Evolutionary conservation across 2,888 invertebrate species (phyloP).

Genomic region (Myopa tessellatipennis): DNA sequence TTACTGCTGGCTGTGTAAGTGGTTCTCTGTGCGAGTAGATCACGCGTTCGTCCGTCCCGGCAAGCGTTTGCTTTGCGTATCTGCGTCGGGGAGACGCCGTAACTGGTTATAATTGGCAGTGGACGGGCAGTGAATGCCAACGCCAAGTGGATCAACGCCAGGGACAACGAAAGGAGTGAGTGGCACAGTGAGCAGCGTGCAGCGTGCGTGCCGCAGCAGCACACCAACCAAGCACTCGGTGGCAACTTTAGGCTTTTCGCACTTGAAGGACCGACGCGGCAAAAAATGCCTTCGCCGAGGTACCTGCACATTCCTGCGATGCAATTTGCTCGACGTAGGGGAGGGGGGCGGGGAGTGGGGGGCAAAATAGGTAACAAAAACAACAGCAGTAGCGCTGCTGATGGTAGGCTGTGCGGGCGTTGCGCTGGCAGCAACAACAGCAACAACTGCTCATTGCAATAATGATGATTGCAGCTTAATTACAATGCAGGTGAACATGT

Average conservation of each 20-base stretch:
- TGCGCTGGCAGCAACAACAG: slow-evolving; percentile 22
- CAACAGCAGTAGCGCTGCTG: slow-evolving; percentile 35
- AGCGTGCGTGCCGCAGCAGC: slow-evolving; percentile 42
- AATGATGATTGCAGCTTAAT: slow-evolving; percentile 67
- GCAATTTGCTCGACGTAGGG: slow-evolving; percentile 28
- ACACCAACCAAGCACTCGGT: background rate
- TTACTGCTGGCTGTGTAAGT: slow-evolving; percentile 37
- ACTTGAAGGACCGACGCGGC: background rate
- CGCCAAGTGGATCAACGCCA: slow-evolving; percentile 43
- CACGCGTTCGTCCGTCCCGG: background rate
- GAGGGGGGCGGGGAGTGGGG: slow-evolving; percentile 2
- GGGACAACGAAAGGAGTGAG: slow-evolving; percentile 11
- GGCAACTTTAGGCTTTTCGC: background rate
- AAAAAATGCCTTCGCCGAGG: no score
- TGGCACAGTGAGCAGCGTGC: slow-evolving; percentile 22
- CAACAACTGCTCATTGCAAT: slow-evolving; percentile 54
- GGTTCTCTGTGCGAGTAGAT: slow-evolving; percentile 5
- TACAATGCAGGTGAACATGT: slow-evolving; percentile 57
- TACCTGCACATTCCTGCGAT: background rate
- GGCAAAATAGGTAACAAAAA: background rate
- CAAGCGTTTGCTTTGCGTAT: background rate
- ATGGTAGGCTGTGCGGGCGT: slow-evolving; percentile 46
- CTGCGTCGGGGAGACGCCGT: slow-evolving; percentile 56
- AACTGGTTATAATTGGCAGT: slow-evolving; percentile 60
- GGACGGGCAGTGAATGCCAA: slow-evolving; percentile 52